Evolutionary conservation across 2,113 vertebrate species (phyloP), one percentile per base, ranked within the genome.

Genomic region (Catharus fuscescens): DNA sequence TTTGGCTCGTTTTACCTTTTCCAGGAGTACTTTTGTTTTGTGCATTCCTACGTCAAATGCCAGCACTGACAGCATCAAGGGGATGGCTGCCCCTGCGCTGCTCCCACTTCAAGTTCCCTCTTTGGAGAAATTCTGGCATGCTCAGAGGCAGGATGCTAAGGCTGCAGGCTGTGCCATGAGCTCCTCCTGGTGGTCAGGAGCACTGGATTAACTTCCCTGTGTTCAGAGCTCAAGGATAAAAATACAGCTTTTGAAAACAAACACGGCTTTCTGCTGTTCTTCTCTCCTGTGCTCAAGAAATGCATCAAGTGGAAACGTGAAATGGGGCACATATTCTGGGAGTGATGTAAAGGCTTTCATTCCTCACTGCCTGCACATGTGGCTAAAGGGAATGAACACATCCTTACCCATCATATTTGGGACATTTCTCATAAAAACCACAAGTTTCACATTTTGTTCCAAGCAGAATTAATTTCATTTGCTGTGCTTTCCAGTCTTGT

Each of bases 131-230:
- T 20, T 14, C 40, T 3, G 23, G 0, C 13, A 2, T 56, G 47
- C 28, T 21, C 0, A 3, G 60, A 26, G 17, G 69, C 32, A 16
- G 34, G 32, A 18, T 11, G 19, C 8, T 1, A 9, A 4, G 0
- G 50, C 73, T 20, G 45, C 80, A 34, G 74, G 81, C 93, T 92
- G 92, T 52, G 17, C 6, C 81, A 36, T 53, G 94, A 92, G 95
- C 95, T 94, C 96, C 96, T 88, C 94, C 95, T 93, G 60, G 60
- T 50, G 96, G 95, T 7, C 67, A 29, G 6, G 4, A 44, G 14
- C 0, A 3, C 4, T 5, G 13, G 1, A 44, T 12, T 19, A 14
- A 62, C 18, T 5, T 44, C 19, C 42, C 61, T 1, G 12, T 0
- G 36, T 5, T 19, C 1, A 12, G 6, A n/a, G 53, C 32, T 59